Base-by-base conservation (phyloP, 2,888 invertebrate genomes). In the Epirrhoe tristata region DNA sequence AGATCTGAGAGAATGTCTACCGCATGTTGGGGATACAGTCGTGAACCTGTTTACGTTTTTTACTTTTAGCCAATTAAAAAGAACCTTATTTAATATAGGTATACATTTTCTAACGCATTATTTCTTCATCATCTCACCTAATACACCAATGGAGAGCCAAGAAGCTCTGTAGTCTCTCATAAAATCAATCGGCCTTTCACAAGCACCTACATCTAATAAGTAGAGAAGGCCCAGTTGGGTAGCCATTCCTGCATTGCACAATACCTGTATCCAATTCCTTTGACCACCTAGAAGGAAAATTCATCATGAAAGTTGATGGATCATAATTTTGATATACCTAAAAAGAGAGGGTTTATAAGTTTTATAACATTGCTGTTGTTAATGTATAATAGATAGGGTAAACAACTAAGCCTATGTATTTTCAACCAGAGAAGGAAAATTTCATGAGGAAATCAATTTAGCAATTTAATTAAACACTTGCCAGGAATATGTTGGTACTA, bases 211-310 rank as follows among this genome's bases (percentile, higher is more conserved):
- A 86, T 98, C 97, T 69, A 98, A 85, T 70, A 98, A 88, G 82
- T 97, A 98, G 24, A 98, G 87, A 43, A 98, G 80, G 0, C 96
- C 96, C 57, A 98, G 87, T 79, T 97, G 96, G 0, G 96, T 94
- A 16, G 97, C 97, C 95, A 98, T 96, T n/a, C 98, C 98, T 0
- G 96, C 96, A 90, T 98, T 98, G 83, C 98, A 98, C 0, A 98
- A 85, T 6, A 98, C 98, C 89, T 98, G 98, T 12, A 97, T 91
- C 98, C 98, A 98, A 84, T 96, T 97, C 69, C 98, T 94, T 84
- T 97, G 97, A 0, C 98, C 97, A 78, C 97, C 97, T 96, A 77
- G n/a, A 88, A 82, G 6, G 14, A 16, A 16, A 14, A 48, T 24
- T 2, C 24, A 24, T 24, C 24, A 24, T 24, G 1, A 24, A 24